phyloP scores from a whole-genome alignment of 2,797 vertebrate species.

The Gorsachius magnificus region DNA sequence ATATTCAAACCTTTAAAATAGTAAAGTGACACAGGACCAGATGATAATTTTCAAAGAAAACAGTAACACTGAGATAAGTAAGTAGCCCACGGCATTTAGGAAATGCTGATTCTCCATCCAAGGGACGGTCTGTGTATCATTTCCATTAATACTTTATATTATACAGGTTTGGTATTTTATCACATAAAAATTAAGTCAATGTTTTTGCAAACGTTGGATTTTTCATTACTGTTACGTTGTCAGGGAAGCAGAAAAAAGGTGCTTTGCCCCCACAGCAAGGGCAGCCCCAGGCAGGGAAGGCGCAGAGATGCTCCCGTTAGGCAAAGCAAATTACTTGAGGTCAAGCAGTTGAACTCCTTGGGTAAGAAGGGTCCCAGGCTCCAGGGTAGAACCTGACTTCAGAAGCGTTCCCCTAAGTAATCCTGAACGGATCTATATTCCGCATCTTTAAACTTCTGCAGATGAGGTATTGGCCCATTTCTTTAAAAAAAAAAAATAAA shows the following conservation, averaged over 20 bases:
- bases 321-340: neutral
- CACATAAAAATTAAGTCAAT: neutral
- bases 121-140: neutral
- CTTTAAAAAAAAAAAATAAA: neutral
- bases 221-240: rapidly evolving
- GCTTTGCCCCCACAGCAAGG: neutral
- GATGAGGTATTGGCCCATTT: neutral
- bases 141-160: neutral
- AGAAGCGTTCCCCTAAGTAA: neutral
- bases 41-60: neutral
- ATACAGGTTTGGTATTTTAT: neutral
- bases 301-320: neutral
- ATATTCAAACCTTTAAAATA: neutral
- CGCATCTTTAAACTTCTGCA: neutral
- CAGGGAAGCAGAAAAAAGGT: neutral
- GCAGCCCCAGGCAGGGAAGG: neutral
- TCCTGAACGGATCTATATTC: neutral
- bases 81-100: neutral
- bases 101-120: neutral
- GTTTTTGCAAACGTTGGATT: neutral
- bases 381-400: neutral
- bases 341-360: neutral
- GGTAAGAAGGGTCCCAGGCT: neutral
- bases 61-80: neutral
- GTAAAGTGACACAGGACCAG: neutral